A percentile compares a stretch with the other conserved stretches of the same genome.
phyloP scores from a whole-genome alignment of 2,888 invertebrate species.

The Ornithoptera alexandrae region DNA sequence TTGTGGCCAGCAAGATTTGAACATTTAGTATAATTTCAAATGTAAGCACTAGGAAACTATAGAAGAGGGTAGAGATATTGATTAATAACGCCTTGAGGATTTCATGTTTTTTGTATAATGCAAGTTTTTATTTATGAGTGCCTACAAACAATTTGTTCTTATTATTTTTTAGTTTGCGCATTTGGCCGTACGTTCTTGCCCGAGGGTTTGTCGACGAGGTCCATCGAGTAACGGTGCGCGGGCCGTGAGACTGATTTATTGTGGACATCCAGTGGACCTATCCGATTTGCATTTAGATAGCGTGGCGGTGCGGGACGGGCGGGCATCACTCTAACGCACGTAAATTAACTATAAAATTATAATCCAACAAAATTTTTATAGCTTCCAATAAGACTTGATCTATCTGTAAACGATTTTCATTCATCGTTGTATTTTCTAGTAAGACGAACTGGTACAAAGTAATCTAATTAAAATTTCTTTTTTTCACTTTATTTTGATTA shows the following conservation, averaged over 20 bases:
- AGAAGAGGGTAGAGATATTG: neutral
- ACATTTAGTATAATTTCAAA: too few species aligned
- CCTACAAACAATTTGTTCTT: neutral
- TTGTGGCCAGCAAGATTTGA: too few species aligned
- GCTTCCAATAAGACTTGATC: constrained; percentile 31
- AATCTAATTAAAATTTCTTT: neutral
- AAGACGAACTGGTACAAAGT: neutral
- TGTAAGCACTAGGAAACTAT: neutral
- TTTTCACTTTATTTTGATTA: too few species aligned
- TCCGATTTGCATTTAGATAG: constrained; percentile 80
- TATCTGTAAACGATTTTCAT: constrained; percentile 22
- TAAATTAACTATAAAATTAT: constrained; percentile 72
- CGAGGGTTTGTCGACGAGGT: constrained; percentile 43
- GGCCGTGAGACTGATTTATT: constrained; percentile 70
- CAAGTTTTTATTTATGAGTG: too few species aligned
- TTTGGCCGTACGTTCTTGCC: constrained; percentile 38
- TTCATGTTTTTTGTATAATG: neutral
- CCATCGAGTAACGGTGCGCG: constrained; percentile 59
- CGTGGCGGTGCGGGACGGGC: constrained; percentile 48
- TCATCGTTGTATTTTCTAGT: neutral
- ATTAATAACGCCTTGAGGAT: neutral
- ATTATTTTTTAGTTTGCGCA: constrained; percentile 34
- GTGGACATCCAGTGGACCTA: constrained; percentile 74
- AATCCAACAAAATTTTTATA: constrained; percentile 48
- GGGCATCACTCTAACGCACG: constrained; percentile 63